A percentile compares a stretch with the other conserved stretches of the same genome.
Conservation (phyloP, 2,113 vertebrate genomes). For the Carlito syrichta region DNA sequence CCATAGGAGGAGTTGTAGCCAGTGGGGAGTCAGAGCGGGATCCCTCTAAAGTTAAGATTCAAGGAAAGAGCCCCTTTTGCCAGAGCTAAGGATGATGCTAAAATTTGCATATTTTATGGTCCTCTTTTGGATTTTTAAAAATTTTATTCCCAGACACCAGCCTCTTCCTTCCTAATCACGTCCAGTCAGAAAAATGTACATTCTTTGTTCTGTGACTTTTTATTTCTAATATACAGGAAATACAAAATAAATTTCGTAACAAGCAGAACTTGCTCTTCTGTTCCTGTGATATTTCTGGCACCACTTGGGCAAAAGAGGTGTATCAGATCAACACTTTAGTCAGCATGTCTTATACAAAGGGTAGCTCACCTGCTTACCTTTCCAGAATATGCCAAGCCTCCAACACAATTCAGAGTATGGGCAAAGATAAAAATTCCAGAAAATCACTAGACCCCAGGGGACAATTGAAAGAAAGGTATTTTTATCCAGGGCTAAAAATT, state of each 20-base stretch:
- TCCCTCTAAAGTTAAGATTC: background rate
- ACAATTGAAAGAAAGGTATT: background rate
- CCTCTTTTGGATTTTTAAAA: background rate
- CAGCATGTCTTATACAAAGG: background rate
- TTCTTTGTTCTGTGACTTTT: slow-evolving; percentile 29
- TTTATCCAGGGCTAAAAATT: background rate
- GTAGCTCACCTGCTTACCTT: background rate
- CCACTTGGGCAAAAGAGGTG: background rate
- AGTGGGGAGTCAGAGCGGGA: background rate
- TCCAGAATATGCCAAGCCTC: background rate
- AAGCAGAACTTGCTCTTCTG: slow-evolving; percentile 53
- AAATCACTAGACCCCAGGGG: background rate
- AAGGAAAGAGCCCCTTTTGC: background rate
- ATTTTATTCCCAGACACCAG: background rate
- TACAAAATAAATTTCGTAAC: slow-evolving; percentile 59
- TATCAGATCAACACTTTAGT: background rate
- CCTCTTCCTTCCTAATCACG: slow-evolving; percentile 41
- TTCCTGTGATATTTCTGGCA: slow-evolving; percentile 52
- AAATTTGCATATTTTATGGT: background rate
- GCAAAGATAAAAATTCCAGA: background rate
- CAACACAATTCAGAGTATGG: background rate
- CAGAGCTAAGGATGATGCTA: background rate
- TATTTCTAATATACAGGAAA: slow-evolving; percentile 62
- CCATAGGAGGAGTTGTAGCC: no score
- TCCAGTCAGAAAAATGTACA: slow-evolving; percentile 51